Evolutionary conservation across 2,888 invertebrate species (phyloP), one percentile per base, ranked within the genome.

Genomic region (Leptothorax acervorum): DNA sequence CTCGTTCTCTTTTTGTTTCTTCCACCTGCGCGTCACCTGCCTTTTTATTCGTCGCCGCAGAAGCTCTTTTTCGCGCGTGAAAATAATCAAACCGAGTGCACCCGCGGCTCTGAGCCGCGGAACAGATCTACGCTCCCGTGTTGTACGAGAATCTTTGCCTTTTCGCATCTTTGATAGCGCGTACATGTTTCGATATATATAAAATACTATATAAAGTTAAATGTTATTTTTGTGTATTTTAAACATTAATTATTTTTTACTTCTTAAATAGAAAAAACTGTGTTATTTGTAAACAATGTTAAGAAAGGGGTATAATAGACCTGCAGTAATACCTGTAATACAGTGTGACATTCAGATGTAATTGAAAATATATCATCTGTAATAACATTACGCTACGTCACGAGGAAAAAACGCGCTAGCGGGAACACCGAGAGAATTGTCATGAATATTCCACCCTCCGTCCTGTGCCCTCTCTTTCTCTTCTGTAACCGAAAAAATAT

Each of bases 51-150:
- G 28, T 68, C 65, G 31, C 63, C 51, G 70, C 71, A 62, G 73
- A 78, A 85, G 53, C 79, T 85, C 66, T 84, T 84, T 84, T 84
- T 57, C 74, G 66, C 79, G 74, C 74, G 62, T 74, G 79, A 84
- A 85, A 85, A 73, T 85, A 85, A 85, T 85, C 71, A 85, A 78
- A 78, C 48, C 55, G 73, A 68, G 53, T 63, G 66, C 79, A 66
- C 66, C 78, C 57, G 79, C 74, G 60, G 74, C 39, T 48, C 48
- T 28, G 45, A 39, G 53, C 62, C 57, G 48, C 76, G 48, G 51
- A 39, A 57, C 55, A 42, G 62, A 65, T 65, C 62, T 31, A 75
- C 15, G 53, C 35, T 76, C 9, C 18, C n/a, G 18, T 15, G 12
- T 12, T 31, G 18, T 12, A 23, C 73, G 9, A 53, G 73, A 3